A percentile compares a stretch with the other conserved stretches of the same genome.
These are phyloP conservation scores for Neodiprion pinetum DNA, from an alignment of 1,140 invertebrate species.

Conservation along the genomic window DNA sequence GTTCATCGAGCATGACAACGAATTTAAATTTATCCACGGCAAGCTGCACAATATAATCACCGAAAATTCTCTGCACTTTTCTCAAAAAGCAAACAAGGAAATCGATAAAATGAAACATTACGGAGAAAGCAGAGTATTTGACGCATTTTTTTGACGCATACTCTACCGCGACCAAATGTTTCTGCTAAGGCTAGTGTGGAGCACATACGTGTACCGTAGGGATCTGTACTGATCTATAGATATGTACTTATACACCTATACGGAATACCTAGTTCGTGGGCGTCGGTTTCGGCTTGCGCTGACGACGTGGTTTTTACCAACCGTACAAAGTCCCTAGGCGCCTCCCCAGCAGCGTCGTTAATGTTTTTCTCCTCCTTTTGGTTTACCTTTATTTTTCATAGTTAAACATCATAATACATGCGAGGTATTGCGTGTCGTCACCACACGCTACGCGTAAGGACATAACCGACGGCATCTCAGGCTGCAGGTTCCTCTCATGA, in stretches of 20 bases:
- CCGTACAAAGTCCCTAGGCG: conserved; percentile 12
- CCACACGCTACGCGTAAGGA: no score
- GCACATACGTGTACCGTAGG: background rate
- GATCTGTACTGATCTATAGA: background rate
- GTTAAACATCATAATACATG: background rate
- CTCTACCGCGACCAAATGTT: background rate
- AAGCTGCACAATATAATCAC: background rate
- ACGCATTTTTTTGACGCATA: background rate
- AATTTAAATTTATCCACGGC: background rate
- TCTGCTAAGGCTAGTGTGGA: background rate
- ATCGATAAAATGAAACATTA: background rate
- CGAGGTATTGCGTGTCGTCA: background rate
- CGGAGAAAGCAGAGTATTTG: background rate
- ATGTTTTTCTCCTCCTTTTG: background rate
- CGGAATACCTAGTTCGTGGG: conserved; percentile 11
- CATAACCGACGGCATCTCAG: no score
- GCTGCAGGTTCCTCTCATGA: no score
- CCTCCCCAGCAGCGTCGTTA: background rate
- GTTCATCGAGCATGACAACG: no score
- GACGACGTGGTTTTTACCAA: conserved; percentile 15
- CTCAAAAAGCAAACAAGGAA: no score
- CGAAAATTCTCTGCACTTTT: no score
- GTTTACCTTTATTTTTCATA: background rate
- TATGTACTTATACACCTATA: background rate
- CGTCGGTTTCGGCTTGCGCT: conserved; percentile 19